Evolutionary conservation across 2,113 vertebrate species (phyloP), one percentile per base, ranked within the genome.

Genomic region (Syngnathus scovelli): DNA sequence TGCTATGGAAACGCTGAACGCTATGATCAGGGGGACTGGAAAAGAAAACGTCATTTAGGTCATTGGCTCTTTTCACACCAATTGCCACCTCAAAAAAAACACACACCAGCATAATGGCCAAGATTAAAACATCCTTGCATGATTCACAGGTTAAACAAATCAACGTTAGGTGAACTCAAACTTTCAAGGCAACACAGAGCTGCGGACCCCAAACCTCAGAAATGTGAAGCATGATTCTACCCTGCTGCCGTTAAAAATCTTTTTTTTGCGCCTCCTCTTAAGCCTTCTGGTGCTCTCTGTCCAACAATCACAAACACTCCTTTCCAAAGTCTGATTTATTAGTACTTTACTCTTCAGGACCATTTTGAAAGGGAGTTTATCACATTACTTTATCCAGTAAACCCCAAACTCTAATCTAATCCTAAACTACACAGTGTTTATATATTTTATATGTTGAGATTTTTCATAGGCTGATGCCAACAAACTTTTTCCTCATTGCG

Each of bases 1-100:
- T 5, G 89, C 89, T 84, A 98, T 89, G 56, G 97, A 99, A 67
- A 98, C 90, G 12, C 92, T 94, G 90, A 99, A 99, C 65, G 96
- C 95, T 78, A 94, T 92, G 41, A 96, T 89, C 69, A 98, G 86
- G 44, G 94, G 92, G 66, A 91, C 97, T 98, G 86, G 79, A 85
- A 66, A 75, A 56, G 79, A 38, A 71, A 13, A 77, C 48, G 74
- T 33, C 5, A 19, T 19, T 71, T 19, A 18, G 7, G 4, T 46
- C 3, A 60, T 36, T 3, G 36, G 36, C n/a, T 18, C 10, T 16
- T 58, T 51, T 51, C 11, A 2, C 18, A 19, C 18, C 18, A 48
- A 33, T 33, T 33, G 27, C 27, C 27, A 33, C 27, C 27, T 33
- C 27, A 33, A 33, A 33, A 33, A 33, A 33, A 3, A 33, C 27